phyloP scores from a whole-genome alignment of 1,140 invertebrate species.

The Globodera ellingtonae region DNA sequence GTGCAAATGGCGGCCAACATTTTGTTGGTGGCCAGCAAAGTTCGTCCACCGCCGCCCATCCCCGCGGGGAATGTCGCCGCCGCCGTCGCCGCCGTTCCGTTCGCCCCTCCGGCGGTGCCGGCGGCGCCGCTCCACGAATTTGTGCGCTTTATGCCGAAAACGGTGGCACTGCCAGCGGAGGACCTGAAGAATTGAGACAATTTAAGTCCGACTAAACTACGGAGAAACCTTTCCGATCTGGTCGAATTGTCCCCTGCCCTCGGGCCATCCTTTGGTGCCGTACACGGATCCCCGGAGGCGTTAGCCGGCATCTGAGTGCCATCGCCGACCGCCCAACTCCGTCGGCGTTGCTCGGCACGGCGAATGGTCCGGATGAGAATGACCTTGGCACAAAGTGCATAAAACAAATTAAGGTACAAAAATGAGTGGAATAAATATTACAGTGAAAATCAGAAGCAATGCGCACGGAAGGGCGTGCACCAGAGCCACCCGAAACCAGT shows the following conservation, averaged over 20 bases:
- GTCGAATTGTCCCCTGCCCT: no score
- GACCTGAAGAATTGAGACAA: not conserved
- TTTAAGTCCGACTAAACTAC: no score
- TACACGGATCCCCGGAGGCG: not conserved
- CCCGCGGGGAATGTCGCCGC: not conserved
- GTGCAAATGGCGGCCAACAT: conserved; percentile 57
- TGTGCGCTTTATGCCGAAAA: conserved; percentile 11
- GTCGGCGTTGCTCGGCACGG: conserved; percentile 53
- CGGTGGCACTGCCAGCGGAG: conserved; percentile 13
- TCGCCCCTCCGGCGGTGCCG: not conserved
- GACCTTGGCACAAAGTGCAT: no score
- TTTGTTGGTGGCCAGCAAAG: conserved; percentile 56
- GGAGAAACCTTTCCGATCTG: no score
- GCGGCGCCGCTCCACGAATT: conserved; percentile 14
- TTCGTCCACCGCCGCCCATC: conserved; percentile 25
- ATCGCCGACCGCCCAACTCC: conserved; percentile 46
- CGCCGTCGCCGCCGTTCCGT: not conserved
- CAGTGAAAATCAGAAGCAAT: conserved; percentile 59
- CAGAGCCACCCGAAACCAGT: conserved; percentile 52
- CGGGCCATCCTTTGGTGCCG: not conserved
- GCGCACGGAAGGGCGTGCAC: conserved; percentile 55
- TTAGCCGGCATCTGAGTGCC: not conserved
- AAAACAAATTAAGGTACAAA: no score
- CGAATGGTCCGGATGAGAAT: conserved; percentile 42
- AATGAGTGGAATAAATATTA: conserved; percentile 40